Percentiles rank a stretch among this genome's conserved stretches.
Conservation (phyloP, 2,797 vertebrate species). For the Myotis planiceps region DNA sequence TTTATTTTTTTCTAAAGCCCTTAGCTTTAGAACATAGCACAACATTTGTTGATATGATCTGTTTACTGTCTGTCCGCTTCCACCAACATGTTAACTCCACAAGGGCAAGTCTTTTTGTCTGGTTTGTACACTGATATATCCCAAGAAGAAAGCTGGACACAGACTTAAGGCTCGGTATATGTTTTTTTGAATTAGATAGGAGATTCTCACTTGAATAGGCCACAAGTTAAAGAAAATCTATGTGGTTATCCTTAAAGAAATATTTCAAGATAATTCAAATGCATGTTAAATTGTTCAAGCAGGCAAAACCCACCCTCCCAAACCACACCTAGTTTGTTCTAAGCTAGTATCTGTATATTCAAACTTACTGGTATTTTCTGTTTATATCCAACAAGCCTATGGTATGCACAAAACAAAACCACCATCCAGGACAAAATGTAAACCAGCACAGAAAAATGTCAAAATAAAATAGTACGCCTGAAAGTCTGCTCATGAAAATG, state of each 20-base stretch:
- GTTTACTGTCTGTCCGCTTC: neutral
- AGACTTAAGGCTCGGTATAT: neutral
- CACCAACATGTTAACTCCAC: neutral
- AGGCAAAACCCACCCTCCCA: neutral
- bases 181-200: neutral
- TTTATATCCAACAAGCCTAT: constrained; percentile 10
- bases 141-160: neutral
- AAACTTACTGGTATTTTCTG: neutral
- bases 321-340: neutral
- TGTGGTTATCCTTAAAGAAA: neutral
- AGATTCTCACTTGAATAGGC: neutral
- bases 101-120: neutral
- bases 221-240: constrained; percentile 18
- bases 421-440: constrained; percentile 38
- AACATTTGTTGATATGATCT: neutral
- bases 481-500: neutral
- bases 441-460: constrained; percentile 5
- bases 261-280: constrained; percentile 29
- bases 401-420: constrained; percentile 8
- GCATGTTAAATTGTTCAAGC: neutral
- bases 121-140: neutral
- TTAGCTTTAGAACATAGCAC: neutral
- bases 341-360: neutral
- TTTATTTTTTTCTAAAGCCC: constrained; percentile 6
- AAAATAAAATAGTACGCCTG: constrained; percentile 33